Conservation (phyloP, 2,888 invertebrate species). For the Andricus curvator region DNA sequence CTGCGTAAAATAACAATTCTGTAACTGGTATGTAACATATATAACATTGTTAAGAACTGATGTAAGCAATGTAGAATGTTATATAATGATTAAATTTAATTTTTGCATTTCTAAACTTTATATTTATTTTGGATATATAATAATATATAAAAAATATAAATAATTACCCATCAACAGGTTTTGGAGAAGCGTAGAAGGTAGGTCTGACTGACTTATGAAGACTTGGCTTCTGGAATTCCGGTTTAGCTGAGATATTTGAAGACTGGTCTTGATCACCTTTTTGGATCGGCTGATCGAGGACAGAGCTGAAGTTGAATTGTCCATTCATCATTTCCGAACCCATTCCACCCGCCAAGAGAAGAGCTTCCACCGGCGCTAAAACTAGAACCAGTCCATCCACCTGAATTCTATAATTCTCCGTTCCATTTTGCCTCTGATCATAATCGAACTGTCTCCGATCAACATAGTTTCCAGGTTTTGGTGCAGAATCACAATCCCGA, state of each 20-base stretch:
- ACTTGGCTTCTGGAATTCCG: background rate
- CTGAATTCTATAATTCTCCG: conserved; percentile 86
- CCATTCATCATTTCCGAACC: conserved; percentile 28
- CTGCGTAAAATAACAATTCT: too few species aligned
- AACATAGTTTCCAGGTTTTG: background rate
- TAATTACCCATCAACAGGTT: conserved; percentile 17
- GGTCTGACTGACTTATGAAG: background rate
- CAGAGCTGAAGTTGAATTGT: conserved; percentile 38
- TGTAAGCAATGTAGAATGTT: too few species aligned
- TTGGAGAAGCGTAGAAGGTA: background rate
- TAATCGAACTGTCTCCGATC: conserved; percentile 72
- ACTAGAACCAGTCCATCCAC: conserved; percentile 86
- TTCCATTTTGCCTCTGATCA: conserved; percentile 89
- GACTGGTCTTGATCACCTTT: conserved; percentile 47
- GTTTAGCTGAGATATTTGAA: background rate
- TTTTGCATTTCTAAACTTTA: too few species aligned
- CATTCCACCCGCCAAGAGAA: conserved; percentile 81
- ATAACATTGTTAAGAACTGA: too few species aligned
- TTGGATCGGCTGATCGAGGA: conserved; percentile 44
- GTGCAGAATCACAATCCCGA: conserved; percentile 6
- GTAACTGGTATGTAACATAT: too few species aligned
- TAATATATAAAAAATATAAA: background rate
- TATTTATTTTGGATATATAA: too few species aligned
- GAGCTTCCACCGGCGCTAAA: conserved; percentile 82
- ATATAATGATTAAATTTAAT: too few species aligned